phyloP scores from a whole-genome alignment of 2,797 vertebrate genomes.

The Naso thynnoides region DNA sequence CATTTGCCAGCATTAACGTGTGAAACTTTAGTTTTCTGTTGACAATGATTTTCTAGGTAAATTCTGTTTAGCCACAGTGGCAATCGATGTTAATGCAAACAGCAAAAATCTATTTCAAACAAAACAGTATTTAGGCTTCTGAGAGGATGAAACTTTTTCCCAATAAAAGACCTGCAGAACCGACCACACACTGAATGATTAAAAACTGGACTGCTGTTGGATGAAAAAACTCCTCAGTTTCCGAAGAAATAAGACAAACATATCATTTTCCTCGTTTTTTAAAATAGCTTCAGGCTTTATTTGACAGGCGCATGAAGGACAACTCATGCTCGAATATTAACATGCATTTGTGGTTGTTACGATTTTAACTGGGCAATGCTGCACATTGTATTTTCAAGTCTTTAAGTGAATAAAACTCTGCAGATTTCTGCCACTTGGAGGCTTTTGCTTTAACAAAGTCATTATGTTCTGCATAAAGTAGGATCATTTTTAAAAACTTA shows the following conservation, averaged over 20 bases:
- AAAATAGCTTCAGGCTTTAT: neutral
- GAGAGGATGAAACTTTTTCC: neutral
- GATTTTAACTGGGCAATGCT: neutral
- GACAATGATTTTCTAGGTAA: neutral
- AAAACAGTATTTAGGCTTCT: neutral
- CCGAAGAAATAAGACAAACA: neutral
- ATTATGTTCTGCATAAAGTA: neutral
- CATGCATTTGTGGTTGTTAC: neutral
- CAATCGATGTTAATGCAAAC: neutral
- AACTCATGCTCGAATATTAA: neutral
- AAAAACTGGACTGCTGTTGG: neutral
- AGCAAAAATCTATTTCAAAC: neutral
- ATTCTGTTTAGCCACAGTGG: neutral
- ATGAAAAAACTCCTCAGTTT: neutral
- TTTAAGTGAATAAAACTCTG: neutral
- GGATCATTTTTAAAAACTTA: conserved; percentile 64
- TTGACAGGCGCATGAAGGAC: neutral
- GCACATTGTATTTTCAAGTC: neutral
- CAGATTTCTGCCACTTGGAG: neutral
- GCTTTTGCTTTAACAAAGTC: neutral
- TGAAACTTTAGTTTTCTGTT: neutral
- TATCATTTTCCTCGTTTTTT: neutral
- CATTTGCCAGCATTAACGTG: neutral
- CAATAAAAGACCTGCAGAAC: neutral
- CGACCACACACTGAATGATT: too few relatives aligned